Percentiles rank a stretch among this genome's conserved stretches.
Conservation (phyloP, 2,888 invertebrate species). For the Pristionchus fissidentatus region DNA sequence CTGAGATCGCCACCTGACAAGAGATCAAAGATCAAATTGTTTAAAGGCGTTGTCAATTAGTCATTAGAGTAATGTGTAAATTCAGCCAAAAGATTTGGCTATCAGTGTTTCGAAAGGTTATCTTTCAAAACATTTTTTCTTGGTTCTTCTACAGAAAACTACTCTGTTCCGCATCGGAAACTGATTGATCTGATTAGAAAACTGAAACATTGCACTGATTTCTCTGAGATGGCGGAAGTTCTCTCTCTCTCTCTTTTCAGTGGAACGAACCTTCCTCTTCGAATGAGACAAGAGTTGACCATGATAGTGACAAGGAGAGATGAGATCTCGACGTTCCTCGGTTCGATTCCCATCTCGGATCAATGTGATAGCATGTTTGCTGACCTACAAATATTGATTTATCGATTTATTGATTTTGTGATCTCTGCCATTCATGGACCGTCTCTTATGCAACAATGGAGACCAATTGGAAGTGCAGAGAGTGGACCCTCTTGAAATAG, state of each 20-base stretch:
- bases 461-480: constrained; percentile 20
- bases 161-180: background rate
- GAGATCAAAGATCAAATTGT: background rate
- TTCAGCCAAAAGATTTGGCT: background rate
- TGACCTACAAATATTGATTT: constrained; percentile 7
- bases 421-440: background rate
- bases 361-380: background rate
- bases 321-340: background rate
- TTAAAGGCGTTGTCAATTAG: background rate
- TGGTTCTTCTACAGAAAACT: no score
- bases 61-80: background rate
- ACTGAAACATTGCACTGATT: constrained; percentile 8
- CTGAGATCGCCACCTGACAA: constrained; percentile 73
- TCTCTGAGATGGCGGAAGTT: background rate
- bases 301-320: constrained; percentile 27
- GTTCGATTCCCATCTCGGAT: constrained; percentile 38
- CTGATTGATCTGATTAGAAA: background rate
- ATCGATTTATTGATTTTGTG: background rate
- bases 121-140: background rate
- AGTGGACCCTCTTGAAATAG: background rate
- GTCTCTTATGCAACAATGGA: constrained; percentile 13
- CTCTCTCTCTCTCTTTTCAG: no score
- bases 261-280: constrained; percentile 10
- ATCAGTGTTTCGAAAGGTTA: background rate
- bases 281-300: constrained; percentile 40